Conservation (phyloP, 2,888 invertebrate species). For the Unio pictorum region DNA sequence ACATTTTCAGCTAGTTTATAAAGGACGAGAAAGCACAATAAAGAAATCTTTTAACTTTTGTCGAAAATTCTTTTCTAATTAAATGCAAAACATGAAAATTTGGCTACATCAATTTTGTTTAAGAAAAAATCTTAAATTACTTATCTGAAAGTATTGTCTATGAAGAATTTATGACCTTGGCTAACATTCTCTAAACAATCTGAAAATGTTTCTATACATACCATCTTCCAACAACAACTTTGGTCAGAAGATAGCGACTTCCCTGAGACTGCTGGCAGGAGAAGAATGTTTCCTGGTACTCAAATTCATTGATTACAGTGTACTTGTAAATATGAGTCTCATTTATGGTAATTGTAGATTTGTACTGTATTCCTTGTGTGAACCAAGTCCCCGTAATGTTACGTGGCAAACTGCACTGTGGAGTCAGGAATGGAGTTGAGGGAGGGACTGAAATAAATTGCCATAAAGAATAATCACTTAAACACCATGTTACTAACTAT, state of each 20-base stretch:
- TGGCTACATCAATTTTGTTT: neutral
- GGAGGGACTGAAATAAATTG: constrained; percentile 51
- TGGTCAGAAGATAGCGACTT: constrained; percentile 93
- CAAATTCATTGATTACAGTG: constrained; percentile 88
- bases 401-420: constrained; percentile 92
- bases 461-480: neutral
- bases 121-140: neutral
- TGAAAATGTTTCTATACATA: constrained; percentile 66
- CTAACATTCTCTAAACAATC: too few relatives aligned
- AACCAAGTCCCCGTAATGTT: constrained; percentile 97
- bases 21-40: too few relatives aligned
- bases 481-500: neutral
- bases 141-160: too few relatives aligned
- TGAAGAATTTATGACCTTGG: too few relatives aligned
- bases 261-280: constrained; percentile 95
- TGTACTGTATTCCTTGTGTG: constrained; percentile 92
- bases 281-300: constrained; percentile 86
- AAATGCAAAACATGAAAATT: too few relatives aligned
- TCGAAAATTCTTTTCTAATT: too few relatives aligned
- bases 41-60: too few relatives aligned
- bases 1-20: too few relatives aligned
- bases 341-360: constrained; percentile 88
- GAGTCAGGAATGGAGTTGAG: constrained; percentile 72
- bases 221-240: constrained; percentile 96
- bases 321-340: constrained; percentile 97